Conservation (phyloP, 2,113 vertebrate species). For the Hemiprocne comata region DNA sequence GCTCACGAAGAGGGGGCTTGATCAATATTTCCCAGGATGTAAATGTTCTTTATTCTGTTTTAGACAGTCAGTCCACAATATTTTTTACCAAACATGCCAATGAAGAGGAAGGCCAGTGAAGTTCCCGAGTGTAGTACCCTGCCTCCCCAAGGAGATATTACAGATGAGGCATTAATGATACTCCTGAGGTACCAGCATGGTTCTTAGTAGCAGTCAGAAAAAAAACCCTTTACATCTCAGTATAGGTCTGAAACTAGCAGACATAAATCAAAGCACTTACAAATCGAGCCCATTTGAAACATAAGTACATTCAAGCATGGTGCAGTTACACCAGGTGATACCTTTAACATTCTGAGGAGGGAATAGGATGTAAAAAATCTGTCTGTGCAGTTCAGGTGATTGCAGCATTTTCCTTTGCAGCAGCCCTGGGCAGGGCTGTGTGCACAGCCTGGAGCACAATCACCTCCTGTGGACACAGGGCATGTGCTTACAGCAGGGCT, state of each 20-base stretch:
- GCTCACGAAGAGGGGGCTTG: not conserved
- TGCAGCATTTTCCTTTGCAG: not conserved
- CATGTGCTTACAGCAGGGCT: not conserved
- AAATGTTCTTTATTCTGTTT: not conserved
- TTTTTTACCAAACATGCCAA: not conserved
- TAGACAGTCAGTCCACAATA: not conserved
- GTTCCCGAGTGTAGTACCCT: not conserved
- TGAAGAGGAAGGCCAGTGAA: not conserved
- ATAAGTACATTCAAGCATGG: not conserved
- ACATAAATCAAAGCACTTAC: not conserved
- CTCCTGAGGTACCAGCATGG: not conserved
- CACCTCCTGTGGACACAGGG: not conserved
- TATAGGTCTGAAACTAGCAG: not conserved
- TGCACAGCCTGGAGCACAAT: not conserved
- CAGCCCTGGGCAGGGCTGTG: not conserved
- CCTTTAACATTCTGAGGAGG: not conserved
- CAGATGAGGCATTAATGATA: not conserved
- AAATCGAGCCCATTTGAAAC: not conserved
- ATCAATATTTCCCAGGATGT: not conserved
- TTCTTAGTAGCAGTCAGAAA: not conserved
- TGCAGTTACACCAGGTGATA: not conserved
- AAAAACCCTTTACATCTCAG: not conserved
- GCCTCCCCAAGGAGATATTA: not conserved
- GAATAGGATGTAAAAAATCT: not conserved
- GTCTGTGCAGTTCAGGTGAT: accelerated